phyloP scores from a whole-genome alignment of 1,140 invertebrate genomes.

The Pseudoatta argentina region DNA sequence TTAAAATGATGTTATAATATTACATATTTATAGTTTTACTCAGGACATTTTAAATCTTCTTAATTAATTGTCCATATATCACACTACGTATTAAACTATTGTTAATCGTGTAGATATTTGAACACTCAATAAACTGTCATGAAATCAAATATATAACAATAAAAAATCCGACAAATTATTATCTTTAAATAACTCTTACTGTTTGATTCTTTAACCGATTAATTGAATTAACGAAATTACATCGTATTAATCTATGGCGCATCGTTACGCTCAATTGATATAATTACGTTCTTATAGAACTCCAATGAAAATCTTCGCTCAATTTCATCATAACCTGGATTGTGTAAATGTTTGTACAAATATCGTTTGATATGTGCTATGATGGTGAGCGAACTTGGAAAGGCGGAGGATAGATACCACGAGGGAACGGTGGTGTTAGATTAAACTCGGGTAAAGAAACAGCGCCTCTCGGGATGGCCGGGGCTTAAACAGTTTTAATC shows the following conservation, averaged over 20 bases:
- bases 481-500: slow-evolving; percentile 80
- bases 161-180: slow-evolving; percentile 32
- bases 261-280: not conserved
- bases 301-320: not conserved
- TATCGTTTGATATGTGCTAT: slow-evolving; percentile 54
- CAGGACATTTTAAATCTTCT: not conserved
- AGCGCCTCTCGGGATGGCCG: slow-evolving; percentile 68
- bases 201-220: slow-evolving; percentile 17
- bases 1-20: not conserved
- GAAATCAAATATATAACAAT: slow-evolving; percentile 54
- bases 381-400: slow-evolving; percentile 73
- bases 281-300: not conserved
- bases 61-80: slow-evolving; percentile 7
- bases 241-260: slow-evolving; percentile 27
- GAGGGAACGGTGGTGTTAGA: slow-evolving; percentile 77
- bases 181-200: slow-evolving; percentile 36
- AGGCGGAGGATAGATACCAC: slow-evolving; percentile 69
- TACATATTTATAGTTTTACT: slow-evolving; percentile 13
- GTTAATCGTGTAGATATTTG: slow-evolving; percentile 37
- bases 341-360: slow-evolving; percentile 46
- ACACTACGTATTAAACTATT: slow-evolving; percentile 38
- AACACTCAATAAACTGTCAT: slow-evolving; percentile 47
- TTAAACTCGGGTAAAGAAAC: slow-evolving; percentile 79
- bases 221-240: not conserved
- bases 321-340: slow-evolving; percentile 8